Percentiles rank a stretch among this genome's conserved stretches.
phyloP scores from a whole-genome alignment of 2,113 vertebrate genomes.

The Atrichornis clamosus region DNA sequence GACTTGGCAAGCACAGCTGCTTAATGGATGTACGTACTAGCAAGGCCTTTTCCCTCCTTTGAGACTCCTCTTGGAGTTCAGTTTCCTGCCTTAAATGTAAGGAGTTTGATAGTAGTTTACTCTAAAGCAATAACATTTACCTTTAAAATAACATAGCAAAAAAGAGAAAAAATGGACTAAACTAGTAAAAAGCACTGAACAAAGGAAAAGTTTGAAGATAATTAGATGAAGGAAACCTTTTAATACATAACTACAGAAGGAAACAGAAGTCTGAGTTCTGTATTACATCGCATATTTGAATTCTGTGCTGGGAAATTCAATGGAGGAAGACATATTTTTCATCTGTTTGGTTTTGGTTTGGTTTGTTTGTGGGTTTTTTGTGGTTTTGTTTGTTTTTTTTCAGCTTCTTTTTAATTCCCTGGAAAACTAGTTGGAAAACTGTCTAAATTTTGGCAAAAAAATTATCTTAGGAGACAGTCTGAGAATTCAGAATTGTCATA shows the following conservation, averaged over 20 bases:
- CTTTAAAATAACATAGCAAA: background rate
- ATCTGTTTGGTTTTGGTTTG: background rate
- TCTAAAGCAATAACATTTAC: background rate
- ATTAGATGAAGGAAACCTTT: background rate
- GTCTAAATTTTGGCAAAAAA: background rate
- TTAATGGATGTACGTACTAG: slow-evolving; percentile 16
- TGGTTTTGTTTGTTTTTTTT: background rate
- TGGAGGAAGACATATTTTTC: background rate
- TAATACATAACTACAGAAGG: background rate
- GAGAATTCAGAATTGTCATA: background rate
- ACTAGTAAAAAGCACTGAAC: background rate
- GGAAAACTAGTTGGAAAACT: background rate
- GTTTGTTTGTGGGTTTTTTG: background rate
- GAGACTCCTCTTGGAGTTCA: background rate
- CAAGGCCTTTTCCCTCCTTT: background rate
- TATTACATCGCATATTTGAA: background rate
- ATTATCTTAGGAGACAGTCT: background rate
- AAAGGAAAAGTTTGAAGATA: background rate
- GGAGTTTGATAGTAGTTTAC: background rate
- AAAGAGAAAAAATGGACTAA: background rate
- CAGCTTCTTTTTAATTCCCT: background rate
- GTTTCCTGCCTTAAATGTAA: background rate
- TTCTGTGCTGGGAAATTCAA: background rate
- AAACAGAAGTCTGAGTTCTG: background rate
- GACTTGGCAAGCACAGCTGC: slow-evolving; percentile 13